A percentile compares a stretch with the other conserved stretches of the same genome.
These are phyloP conservation scores for Patella ulyssiponensis DNA, from an alignment of 2,888 invertebrate species.

Conservation along the genomic window DNA sequence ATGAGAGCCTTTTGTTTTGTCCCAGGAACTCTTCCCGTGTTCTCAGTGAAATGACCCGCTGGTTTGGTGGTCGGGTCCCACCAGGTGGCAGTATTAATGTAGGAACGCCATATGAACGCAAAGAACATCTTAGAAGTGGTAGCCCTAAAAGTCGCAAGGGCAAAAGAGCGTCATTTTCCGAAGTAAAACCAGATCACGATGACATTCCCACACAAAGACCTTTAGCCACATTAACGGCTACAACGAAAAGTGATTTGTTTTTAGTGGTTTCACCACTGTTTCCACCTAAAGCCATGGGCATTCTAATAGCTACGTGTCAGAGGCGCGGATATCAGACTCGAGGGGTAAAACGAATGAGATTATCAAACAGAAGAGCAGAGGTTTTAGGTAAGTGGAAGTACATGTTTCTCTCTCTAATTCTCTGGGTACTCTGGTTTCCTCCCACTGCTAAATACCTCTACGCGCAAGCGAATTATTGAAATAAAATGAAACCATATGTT, in stretches of 20 bases:
- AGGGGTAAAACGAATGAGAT: slow-evolving; percentile 55
- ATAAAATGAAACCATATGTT: too few species aligned
- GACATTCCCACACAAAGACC: slow-evolving; percentile 41
- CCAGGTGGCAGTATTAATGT: slow-evolving; percentile 44
- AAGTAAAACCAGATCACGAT: slow-evolving; percentile 32
- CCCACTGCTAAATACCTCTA: too few species aligned
- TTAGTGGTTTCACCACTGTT: slow-evolving; percentile 64
- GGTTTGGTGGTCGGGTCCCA: slow-evolving; percentile 68
- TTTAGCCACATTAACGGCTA: slow-evolving; percentile 60
- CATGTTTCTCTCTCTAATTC: too few species aligned
- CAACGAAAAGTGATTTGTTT: slow-evolving; percentile 58
- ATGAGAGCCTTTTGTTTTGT: slow-evolving; percentile 63
- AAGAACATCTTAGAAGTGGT: slow-evolving; percentile 49
- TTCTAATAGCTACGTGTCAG: slow-evolving; percentile 61
- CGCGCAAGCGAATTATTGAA: too few species aligned
- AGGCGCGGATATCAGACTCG: slow-evolving; percentile 63
- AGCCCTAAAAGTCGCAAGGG: slow-evolving; percentile 52
- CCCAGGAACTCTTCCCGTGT: slow-evolving; percentile 59
- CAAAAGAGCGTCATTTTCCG: slow-evolving; percentile 49
- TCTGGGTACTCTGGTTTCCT: too few species aligned
- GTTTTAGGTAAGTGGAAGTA: slow-evolving; percentile 52
- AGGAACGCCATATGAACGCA: slow-evolving; percentile 54
- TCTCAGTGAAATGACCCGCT: slow-evolving; percentile 58
- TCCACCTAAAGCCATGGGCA: slow-evolving; percentile 59
- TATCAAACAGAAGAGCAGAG: slow-evolving; percentile 56